These are phyloP conservation scores for Apamea monoglypha DNA, from an alignment of 2,888 invertebrate genomes.

Conservation along the genomic window DNA sequence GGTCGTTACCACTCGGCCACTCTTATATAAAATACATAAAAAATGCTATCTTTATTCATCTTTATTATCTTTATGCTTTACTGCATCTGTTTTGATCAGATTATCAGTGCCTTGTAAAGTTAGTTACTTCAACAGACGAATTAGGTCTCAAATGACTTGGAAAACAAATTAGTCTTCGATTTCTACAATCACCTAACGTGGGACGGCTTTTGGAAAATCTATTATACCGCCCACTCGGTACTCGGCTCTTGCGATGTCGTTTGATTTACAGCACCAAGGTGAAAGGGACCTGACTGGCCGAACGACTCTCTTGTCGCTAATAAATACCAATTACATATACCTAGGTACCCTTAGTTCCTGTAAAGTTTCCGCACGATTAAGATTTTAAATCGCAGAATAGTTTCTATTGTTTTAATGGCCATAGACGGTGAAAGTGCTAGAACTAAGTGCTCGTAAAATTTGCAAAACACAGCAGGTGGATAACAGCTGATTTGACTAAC, in stretches of 20 bases:
- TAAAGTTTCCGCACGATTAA: slow-evolving; percentile 43
- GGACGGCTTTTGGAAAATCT: slow-evolving; percentile 61
- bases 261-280: slow-evolving; percentile 75
- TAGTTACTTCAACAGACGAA: background rate
- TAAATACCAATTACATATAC: slow-evolving; percentile 71
- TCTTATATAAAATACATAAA: too few species aligned
- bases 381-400: slow-evolving; percentile 31
- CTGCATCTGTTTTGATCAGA: background rate
- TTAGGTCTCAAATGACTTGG: slow-evolving; percentile 10
- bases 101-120: background rate
- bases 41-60: background rate
- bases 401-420: slow-evolving; percentile 47
- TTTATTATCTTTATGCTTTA: background rate
- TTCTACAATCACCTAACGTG: slow-evolving; percentile 40
- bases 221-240: slow-evolving; percentile 52
- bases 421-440: slow-evolving; percentile 52
- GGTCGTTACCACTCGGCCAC: too few species aligned
- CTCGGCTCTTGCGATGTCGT: slow-evolving; percentile 44
- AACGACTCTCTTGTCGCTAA: slow-evolving; percentile 71
- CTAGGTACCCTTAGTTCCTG: slow-evolving; percentile 61
- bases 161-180: slow-evolving; percentile 49
- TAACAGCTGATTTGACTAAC: slow-evolving; percentile 7
- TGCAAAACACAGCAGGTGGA: slow-evolving; percentile 28
- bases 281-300: slow-evolving; percentile 77
- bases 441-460: slow-evolving; percentile 34